These are phyloP conservation scores for Mastacembelus armatus DNA, from an alignment of 2,797 vertebrate genomes.

Conservation along the genomic window DNA sequence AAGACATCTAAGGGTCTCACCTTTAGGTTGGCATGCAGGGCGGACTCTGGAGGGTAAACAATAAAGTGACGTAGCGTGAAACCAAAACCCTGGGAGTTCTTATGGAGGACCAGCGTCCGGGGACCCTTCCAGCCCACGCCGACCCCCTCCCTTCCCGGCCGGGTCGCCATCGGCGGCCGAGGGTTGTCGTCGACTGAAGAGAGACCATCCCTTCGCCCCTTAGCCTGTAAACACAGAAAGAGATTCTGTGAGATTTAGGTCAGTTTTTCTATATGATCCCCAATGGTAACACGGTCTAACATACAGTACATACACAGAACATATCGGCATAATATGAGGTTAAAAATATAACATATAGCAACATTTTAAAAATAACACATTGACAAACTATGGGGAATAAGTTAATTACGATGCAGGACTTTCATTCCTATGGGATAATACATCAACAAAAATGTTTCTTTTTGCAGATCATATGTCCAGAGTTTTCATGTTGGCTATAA, in stretches of 20 bases:
- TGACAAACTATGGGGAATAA: too few relatives aligned
- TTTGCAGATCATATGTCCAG: too few relatives aligned
- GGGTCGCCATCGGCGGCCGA: slow-evolving; percentile 83
- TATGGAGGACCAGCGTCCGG: slow-evolving; percentile 90
- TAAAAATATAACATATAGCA: too few relatives aligned
- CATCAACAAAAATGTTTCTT: too few relatives aligned
- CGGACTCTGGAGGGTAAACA: slow-evolving; percentile 95
- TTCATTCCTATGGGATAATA: too few relatives aligned
- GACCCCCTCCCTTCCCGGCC: slow-evolving; percentile 79
- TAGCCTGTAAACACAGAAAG: slow-evolving; percentile 77
- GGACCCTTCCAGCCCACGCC: slow-evolving; percentile 89
- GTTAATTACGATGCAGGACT: too few relatives aligned
- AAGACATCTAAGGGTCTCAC: slow-evolving; percentile 72
- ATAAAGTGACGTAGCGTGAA: slow-evolving; percentile 98
- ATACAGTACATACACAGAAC: not conserved
- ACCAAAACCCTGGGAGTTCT: slow-evolving; percentile 93
- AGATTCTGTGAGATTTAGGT: slow-evolving; percentile 7
- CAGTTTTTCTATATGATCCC: not conserved
- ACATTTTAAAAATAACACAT: too few relatives aligned
- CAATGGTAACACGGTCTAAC: not conserved
- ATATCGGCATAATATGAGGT: too few relatives aligned
- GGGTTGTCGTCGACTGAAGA: slow-evolving; percentile 86
- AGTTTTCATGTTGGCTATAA: too few relatives aligned
- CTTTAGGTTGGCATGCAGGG: slow-evolving; percentile 89
- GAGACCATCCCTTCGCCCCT: slow-evolving; percentile 89